A percentile compares a stretch with the other conserved stretches of the same genome.
phyloP scores from a whole-genome alignment of 2,888 invertebrate species.

The Papilio gigon region DNA sequence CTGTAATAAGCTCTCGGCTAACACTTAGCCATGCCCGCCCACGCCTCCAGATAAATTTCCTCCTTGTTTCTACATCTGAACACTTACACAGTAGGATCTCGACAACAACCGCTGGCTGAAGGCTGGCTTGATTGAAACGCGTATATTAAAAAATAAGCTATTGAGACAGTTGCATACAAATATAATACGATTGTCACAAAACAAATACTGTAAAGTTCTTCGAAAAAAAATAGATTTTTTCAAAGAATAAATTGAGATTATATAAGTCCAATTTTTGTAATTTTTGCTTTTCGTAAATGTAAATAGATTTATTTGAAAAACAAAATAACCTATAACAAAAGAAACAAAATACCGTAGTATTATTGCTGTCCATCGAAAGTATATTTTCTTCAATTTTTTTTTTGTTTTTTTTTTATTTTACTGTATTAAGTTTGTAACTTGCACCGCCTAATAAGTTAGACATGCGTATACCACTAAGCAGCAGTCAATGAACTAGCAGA shows the following conservation, averaged over 20 bases:
- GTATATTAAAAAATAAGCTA: not conserved
- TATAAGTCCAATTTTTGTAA: not conserved
- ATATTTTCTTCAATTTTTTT: too few relatives aligned
- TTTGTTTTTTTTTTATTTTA: not conserved
- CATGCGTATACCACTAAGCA: constrained; percentile 78
- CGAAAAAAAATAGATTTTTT: too few relatives aligned
- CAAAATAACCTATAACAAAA: not conserved
- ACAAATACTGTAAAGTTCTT: too few relatives aligned
- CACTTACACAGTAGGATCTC: constrained; percentile 77
- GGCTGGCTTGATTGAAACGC: constrained; percentile 44
- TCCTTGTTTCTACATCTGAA: constrained; percentile 75
- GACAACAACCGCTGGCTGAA: constrained; percentile 56
- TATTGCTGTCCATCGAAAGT: too few relatives aligned
- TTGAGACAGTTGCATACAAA: not conserved
- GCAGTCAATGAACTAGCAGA: constrained; percentile 81
- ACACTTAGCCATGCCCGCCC: constrained; percentile 59
- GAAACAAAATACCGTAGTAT: not conserved
- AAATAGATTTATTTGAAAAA: not conserved
- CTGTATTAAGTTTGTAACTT: constrained; percentile 39
- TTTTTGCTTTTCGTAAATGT: not conserved
- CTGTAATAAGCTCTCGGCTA: constrained; percentile 31
- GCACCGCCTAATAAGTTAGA: constrained; percentile 60
- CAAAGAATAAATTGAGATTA: too few relatives aligned
- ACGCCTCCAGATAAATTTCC: constrained; percentile 74
- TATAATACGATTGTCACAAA: too few relatives aligned